phyloP scores from a whole-genome alignment of 2,797 vertebrate genomes.

The Margarornis squamiger region DNA sequence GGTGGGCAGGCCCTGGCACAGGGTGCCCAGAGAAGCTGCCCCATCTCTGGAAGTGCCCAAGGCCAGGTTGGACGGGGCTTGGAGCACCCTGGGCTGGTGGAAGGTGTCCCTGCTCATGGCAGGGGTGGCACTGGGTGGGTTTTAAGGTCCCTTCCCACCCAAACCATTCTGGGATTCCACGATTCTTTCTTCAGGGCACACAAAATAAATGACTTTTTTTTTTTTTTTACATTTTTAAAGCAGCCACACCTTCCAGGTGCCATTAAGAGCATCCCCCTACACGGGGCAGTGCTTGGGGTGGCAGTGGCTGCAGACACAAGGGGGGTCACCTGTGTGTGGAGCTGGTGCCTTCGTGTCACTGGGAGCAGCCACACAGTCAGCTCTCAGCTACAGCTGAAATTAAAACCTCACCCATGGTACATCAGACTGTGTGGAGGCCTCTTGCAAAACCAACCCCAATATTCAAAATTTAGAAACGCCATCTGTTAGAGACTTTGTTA shows the following conservation, averaged over 20 bases:
- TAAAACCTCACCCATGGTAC: neutral
- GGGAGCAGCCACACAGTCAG: neutral
- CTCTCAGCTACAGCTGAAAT: neutral
- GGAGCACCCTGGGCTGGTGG: neutral
- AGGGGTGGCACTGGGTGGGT: neutral
- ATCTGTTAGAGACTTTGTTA: constrained; percentile 22
- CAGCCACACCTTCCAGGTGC: accelerated
- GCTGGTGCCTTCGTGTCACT: neutral
- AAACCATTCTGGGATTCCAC: neutral
- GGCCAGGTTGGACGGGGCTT: neutral
- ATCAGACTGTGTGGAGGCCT: neutral
- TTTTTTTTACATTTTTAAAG: neutral
- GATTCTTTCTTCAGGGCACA: neutral
- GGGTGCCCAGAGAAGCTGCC: neutral
- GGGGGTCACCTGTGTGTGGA: neutral
- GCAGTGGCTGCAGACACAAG: neutral
- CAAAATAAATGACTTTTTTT: accelerated
- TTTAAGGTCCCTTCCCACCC: neutral
- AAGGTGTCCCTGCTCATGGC: neutral
- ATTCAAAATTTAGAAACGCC: constrained; percentile 49
- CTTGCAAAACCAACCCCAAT: constrained; percentile 33
- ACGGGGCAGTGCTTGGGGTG: accelerated
- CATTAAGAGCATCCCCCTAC: accelerated
- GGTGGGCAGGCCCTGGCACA: neutral
- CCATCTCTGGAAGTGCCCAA: neutral